These are phyloP conservation scores for Neelides folsomi DNA, from an alignment of 2,888 invertebrate genomes.

Conservation along the genomic window DNA sequence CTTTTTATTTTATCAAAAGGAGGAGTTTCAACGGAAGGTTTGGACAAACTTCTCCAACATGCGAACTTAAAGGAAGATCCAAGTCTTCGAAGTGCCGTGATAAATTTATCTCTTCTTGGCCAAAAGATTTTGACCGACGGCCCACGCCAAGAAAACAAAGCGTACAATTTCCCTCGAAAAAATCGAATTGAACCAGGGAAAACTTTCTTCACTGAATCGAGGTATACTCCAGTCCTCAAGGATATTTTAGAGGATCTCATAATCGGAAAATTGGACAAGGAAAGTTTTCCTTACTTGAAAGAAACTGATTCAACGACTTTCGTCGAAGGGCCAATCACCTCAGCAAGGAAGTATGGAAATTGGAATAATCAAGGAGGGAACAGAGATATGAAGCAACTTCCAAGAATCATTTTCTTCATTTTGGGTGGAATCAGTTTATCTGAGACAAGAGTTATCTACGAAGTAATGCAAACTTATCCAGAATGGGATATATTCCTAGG, in stretches of 20 bases:
- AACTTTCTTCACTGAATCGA: slow-evolving; percentile 10
- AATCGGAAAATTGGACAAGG: slow-evolving; percentile 18
- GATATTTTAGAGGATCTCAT: slow-evolving; percentile 24
- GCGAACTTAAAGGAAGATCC: slow-evolving; percentile 12
- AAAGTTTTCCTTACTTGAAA: slow-evolving; percentile 19
- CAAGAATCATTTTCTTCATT: slow-evolving; percentile 23
- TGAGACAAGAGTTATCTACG: slow-evolving; percentile 25
- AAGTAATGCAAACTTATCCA: slow-evolving; percentile 15
- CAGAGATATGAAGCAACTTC: slow-evolving; percentile 11
- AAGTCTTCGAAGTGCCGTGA: not conserved
- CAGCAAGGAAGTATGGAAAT: slow-evolving; percentile 9
- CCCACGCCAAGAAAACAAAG: not conserved
- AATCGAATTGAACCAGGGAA: not conserved
- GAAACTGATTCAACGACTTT: slow-evolving; percentile 15
- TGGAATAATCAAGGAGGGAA: slow-evolving; percentile 16
- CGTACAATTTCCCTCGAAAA: not conserved
- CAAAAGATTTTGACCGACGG: not conserved
- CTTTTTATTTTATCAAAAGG: slow-evolving; percentile 23
- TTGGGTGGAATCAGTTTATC: slow-evolving; percentile 26
- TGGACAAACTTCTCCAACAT: slow-evolving; percentile 23
- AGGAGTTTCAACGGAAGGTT: slow-evolving; percentile 20
- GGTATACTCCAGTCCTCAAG: slow-evolving; percentile 27
- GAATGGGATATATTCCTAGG: slow-evolving; percentile 27
- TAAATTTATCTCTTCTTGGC: not conserved
- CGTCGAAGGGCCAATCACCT: slow-evolving; percentile 6